phyloP scores from a whole-genome alignment of 2,888 invertebrate species.

The Pristionchus fissidentatus region DNA sequence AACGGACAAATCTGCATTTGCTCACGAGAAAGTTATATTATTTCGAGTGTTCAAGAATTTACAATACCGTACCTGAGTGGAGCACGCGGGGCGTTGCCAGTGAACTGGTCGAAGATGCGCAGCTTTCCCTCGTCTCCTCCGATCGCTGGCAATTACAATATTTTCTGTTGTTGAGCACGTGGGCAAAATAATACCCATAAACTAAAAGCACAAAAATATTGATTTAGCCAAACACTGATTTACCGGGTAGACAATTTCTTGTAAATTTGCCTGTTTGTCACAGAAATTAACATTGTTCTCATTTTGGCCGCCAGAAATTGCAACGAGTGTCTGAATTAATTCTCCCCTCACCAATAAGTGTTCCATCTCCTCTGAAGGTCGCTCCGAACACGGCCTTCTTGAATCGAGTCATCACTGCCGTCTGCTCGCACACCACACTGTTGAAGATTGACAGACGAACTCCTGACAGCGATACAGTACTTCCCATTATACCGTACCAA shows the following conservation, averaged over 20 bases:
- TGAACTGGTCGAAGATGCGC: conserved; percentile 86
- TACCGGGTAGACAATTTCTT: background rate
- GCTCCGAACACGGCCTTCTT: conserved; percentile 76
- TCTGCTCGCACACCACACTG: conserved; percentile 62
- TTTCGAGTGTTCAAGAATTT: too few relatives aligned
- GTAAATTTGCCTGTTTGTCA: background rate
- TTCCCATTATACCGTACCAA: background rate
- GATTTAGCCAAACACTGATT: background rate
- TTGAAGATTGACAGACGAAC: conserved; percentile 69
- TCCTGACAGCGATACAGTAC: conserved; percentile 82
- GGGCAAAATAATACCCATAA: background rate
- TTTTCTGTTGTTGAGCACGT: background rate
- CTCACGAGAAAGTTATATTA: too few relatives aligned
- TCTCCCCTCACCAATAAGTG: conserved; percentile 74
- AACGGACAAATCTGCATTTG: background rate
- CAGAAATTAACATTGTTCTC: background rate
- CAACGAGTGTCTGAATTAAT: background rate
- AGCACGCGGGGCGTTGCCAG: conserved; percentile 22
- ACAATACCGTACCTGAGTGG: conserved; percentile 8
- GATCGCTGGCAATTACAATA: conserved; percentile 79
- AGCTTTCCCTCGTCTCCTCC: conserved; percentile 91
- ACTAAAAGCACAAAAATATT: too few relatives aligned
- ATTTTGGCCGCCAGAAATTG: background rate
- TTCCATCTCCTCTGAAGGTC: conserved; percentile 76
- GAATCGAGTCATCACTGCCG: conserved; percentile 68